Evolutionary conservation across 2,113 vertebrate genomes (phyloP).

Genomic region (Cyanocitta stelleri): DNA sequence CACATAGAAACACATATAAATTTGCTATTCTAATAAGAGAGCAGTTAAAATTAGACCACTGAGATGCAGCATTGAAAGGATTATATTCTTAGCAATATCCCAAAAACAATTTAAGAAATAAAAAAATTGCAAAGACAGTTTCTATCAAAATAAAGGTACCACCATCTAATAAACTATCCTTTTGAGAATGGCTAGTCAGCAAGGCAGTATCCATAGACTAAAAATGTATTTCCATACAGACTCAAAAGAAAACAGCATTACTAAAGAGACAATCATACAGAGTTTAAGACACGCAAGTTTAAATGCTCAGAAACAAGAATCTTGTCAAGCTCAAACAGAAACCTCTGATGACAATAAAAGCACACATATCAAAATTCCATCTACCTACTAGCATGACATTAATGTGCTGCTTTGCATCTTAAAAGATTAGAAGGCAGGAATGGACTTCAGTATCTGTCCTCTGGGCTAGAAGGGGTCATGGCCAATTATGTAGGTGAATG

Average conservation of each 20-base stretch:
- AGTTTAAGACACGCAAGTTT: slow-evolving; percentile 22
- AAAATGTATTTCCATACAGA: not conserved
- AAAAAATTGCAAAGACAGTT: slow-evolving; percentile 47
- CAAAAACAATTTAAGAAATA: slow-evolving; percentile 53
- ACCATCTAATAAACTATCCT: slow-evolving; percentile 41
- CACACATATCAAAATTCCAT: slow-evolving; percentile 55
- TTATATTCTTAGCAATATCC: slow-evolving; percentile 57
- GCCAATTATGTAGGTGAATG: slow-evolving; percentile 42
- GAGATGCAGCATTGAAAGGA: slow-evolving; percentile 43
- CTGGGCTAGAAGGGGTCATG: not conserved
- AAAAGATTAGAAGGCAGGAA: slow-evolving; percentile 13
- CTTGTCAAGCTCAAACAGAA: slow-evolving; percentile 35
- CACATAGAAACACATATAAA: not conserved
- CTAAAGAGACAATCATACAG: not conserved
- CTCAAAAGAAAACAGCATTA: slow-evolving; percentile 5
- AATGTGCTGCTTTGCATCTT: not conserved
- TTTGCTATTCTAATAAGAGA: slow-evolving; percentile 17
- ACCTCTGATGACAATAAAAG: slow-evolving; percentile 27
- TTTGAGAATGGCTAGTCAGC: slow-evolving; percentile 8
- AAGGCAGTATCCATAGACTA: slow-evolving; percentile 23
- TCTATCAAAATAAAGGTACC: slow-evolving; percentile 67
- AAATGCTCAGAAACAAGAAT: slow-evolving; percentile 53
- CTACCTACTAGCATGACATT: slow-evolving; percentile 2
- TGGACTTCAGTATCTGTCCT: not conserved
- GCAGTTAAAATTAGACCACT: slow-evolving; percentile 28